Base-by-base conservation (phyloP, 2,888 invertebrate genomes). In the Torymus aiolomorphi region DNA sequence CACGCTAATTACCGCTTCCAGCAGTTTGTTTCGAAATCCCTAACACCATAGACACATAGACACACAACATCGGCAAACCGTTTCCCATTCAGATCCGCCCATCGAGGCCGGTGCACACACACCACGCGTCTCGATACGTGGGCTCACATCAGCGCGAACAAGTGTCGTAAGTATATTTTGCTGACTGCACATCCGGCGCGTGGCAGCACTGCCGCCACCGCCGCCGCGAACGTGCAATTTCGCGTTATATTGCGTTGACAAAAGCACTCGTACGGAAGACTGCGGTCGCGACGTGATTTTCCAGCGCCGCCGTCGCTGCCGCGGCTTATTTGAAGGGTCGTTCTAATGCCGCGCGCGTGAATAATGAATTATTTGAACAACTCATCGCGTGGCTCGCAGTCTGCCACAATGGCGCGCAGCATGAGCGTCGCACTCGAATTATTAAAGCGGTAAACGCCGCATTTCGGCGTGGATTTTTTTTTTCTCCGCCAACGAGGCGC, bases 211-310 rank as follows among this genome's bases (percentile, higher is more conserved):
- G 13, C 31, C 31, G 8, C 31, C 11, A 18, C 24, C 18, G 18
- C 18, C 20, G n/a, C 10, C 16, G n/a, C 49, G 18, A 61, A 49
- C 73, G 42, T 10, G 66, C 65, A 59, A 74, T 67, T 67, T 59
- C 20, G 20, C 67, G 59, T 57, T 65, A 31, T 62, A 62, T 70
- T 57, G 56, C 70, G 70, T 71, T 16, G 80, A 71, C 71, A 80
- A 71, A 80, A 61, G 76, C 76, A 63, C 18, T 75, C 75, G 70
- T 42, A 70, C 70, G 79, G 79, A 79, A 75, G 73, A 79, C 62
- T 57, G 79, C 75, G 74, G 72, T 66, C 42, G 78, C 78, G 74
- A 77, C 80, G 83, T 83, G 83, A 84, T 86, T 84, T 84, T 73
- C 82, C 79, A 82, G 52, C 54, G 54, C 63, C 70, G 14, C 70